Base-by-base conservation (phyloP, 2,113 vertebrate genomes). In the Indri indri region DNA sequence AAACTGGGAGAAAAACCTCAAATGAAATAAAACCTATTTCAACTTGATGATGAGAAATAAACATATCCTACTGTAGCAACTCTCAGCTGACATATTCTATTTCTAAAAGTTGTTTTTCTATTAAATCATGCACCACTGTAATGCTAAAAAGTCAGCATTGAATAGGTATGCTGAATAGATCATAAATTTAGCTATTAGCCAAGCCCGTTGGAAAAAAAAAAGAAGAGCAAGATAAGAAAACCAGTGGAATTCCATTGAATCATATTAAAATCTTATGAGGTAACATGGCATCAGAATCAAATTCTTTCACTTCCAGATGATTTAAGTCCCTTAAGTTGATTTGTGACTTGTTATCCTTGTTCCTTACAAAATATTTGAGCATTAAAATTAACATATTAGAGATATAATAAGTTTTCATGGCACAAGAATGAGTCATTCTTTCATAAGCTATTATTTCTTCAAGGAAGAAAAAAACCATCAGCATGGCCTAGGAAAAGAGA, bases 311-410 rank as follows among this genome's bases (percentile, higher is more conserved):
- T 90, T 23, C 12, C 34, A 76, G 50, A 77, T 45, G 3, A 93
- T 79, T 59, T 76, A 40, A 94, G 32, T 54, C n/a, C 59, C 30
- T 79, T 54, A 89, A 50, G 6, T 37, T 96, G 18, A 57, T 50
- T 87, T 86, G 66, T 65, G 25, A 79, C 23, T 89, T 85, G 59
- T 45, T 63, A 50, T 54, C 34, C 54, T 61, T 84, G 13, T 61
- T 59, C 70, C 70, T 84, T 54, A 93, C 6, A 88, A 61, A 73
- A 83, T 37, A 79, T 34, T 40, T 79, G 47, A 90, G 37, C 85
- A 85, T 65, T 86, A 89, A 93, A 81, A 88, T 27, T 50, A 92
- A 70, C 8, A 23, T 93, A 70, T 73, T 80, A 80, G 63, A 90
- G n/a, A 85, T 34, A n/a, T 27, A 50, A 71, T 40, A 47, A 76